phyloP scores from a whole-genome alignment of 2,113 vertebrate genomes.

The Callorhinus ursinus region DNA sequence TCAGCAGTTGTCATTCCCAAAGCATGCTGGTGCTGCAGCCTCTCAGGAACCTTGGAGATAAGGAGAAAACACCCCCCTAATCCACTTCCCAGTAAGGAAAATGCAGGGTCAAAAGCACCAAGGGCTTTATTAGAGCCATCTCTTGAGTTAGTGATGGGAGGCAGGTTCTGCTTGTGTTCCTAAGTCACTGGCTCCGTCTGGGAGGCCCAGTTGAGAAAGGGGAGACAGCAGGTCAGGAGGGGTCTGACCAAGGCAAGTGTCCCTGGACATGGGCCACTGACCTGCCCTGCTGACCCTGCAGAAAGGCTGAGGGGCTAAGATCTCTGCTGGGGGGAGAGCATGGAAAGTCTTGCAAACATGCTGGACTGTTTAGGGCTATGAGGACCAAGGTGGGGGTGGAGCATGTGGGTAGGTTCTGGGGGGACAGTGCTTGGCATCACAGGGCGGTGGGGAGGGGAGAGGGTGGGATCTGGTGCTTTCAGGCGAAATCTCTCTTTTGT shows the following conservation, averaged over 20 bases:
- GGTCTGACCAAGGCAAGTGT: neutral
- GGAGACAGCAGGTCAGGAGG: neutral
- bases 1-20: neutral
- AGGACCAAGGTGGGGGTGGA: neutral
- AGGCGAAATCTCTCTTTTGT: neutral
- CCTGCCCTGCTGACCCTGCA: no score
- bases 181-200: neutral
- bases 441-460: rapidly evolving
- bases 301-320: neutral
- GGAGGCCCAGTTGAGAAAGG: neutral
- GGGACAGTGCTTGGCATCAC: neutral
- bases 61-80: neutral
- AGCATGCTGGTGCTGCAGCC: neutral
- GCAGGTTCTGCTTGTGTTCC: neutral
- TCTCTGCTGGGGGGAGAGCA: neutral
- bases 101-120: neutral
- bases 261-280: neutral
- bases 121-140: neutral
- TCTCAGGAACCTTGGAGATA: neutral
- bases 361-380: neutral
- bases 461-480: neutral
- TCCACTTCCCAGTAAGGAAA: neutral
- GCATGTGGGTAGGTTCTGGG: no score
- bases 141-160: neutral
- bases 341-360: neutral